Percentiles rank a stretch among this genome's conserved stretches.
phyloP scores from a whole-genome alignment of 2,888 invertebrate species.

The Eupithecia abbreviata region DNA sequence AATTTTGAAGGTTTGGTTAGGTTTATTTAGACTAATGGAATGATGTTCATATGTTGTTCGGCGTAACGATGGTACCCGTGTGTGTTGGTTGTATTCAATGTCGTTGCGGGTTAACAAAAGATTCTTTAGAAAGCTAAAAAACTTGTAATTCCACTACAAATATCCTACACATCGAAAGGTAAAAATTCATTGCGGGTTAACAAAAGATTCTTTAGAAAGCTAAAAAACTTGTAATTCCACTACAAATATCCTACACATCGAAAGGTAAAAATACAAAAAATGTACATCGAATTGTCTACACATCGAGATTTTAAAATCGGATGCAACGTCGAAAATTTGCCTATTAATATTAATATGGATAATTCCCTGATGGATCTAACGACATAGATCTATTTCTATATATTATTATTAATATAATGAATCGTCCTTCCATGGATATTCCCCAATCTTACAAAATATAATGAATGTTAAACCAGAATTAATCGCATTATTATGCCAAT shows the following conservation, averaged over 20 bases:
- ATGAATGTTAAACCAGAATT: not conserved
- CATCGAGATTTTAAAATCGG: constrained; percentile 39
- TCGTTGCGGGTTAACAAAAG: not conserved
- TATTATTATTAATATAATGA: no score
- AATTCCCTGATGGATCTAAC: no score
- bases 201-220: not conserved
- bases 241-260: constrained; percentile 2
- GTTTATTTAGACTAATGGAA: not conserved
- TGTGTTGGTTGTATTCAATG: not conserved
- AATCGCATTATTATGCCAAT: not conserved
- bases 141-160: not conserved
- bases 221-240: not conserved
- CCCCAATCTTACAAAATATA: not conserved
- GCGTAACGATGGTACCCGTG: not conserved
- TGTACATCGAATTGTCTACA: constrained; percentile 31
- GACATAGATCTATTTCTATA: no score
- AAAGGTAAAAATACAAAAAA: constrained; percentile 20
- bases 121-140: not conserved
- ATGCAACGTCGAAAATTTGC: constrained; percentile 38
- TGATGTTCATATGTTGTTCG: not conserved
- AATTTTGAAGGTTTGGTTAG: not conserved
- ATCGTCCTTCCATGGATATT: no score
- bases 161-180: constrained; percentile 2
- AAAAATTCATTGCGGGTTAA: not conserved
- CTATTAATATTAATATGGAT: no score